Percentiles rank a stretch among this genome's conserved stretches.
Evolutionary conservation across 2,888 invertebrate species (phyloP).

Genomic region (Empis stercorea): DNA sequence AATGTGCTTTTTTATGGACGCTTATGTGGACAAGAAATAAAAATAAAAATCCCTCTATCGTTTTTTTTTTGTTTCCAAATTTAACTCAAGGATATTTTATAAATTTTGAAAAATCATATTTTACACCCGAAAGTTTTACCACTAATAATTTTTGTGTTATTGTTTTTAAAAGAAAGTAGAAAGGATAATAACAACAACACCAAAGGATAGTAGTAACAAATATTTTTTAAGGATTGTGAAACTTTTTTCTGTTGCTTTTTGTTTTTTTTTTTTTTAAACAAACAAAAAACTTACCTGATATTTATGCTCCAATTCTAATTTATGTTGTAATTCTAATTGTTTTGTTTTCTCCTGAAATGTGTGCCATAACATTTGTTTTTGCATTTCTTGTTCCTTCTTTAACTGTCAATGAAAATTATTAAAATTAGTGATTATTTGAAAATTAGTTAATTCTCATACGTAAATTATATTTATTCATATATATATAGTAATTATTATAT

Average conservation of each 20-base stretch:
- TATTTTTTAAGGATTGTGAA: too few species aligned
- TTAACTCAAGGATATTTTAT: too few species aligned
- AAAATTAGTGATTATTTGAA: neutral
- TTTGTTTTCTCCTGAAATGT: slow-evolving; percentile 86
- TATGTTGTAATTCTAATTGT: slow-evolving; percentile 80
- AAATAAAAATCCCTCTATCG: too few species aligned
- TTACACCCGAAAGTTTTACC: too few species aligned
- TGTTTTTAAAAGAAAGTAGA: neutral
- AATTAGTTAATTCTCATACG: too few species aligned
- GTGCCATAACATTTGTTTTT: slow-evolving; percentile 81
- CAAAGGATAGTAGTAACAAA: neutral
- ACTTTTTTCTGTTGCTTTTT: slow-evolving; percentile 12
- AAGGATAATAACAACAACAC: neutral
- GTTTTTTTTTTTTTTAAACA: too few species aligned
- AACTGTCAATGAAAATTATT: slow-evolving; percentile 47
- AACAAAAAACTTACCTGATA: slow-evolving; percentile 56
- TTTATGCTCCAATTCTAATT: slow-evolving; percentile 78
- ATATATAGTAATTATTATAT: neutral
- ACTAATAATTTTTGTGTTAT: neutral
- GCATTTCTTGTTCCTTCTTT: slow-evolving; percentile 86
- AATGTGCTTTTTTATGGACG: too few species aligned
- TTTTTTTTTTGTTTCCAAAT: too few species aligned
- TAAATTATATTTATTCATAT: neutral
- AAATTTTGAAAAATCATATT: too few species aligned
- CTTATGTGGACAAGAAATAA: too few species aligned